Evolutionary conservation across 2,888 invertebrate genomes (phyloP).

Genomic region (Pomacea canaliculata): DNA sequence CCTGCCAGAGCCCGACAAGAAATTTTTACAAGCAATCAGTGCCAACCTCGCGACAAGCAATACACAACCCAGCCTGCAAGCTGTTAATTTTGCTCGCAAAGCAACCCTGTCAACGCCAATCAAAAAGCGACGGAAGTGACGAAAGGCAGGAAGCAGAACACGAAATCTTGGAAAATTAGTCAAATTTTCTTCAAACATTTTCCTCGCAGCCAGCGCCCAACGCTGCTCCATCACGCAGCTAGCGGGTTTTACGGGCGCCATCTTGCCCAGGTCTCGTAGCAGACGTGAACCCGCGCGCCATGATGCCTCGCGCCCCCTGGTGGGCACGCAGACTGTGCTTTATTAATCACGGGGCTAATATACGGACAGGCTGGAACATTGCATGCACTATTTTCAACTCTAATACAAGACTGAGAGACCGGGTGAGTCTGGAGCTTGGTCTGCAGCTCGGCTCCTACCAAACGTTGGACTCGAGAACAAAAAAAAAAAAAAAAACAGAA

Average conservation of each 20-base stretch:
- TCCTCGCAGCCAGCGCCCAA: slow-evolving; percentile 4
- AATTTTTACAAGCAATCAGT: no score
- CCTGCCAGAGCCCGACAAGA: no score
- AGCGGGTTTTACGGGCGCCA: slow-evolving; percentile 14
- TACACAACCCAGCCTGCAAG: no score
- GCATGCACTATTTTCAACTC: slow-evolving; percentile 1
- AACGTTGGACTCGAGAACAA: no score
- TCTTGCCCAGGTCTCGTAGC: slow-evolving; percentile 18
- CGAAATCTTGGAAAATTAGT: slow-evolving; percentile 19
- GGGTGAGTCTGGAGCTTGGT: no score
- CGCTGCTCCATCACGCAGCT: slow-evolving; percentile 8
- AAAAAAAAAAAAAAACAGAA: no score
- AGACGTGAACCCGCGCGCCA: slow-evolving; percentile 19
- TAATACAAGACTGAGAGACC: no score
- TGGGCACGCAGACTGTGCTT: slow-evolving; percentile 17
- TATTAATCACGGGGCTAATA: slow-evolving; percentile 23
- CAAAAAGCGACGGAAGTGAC: slow-evolving; percentile 4
- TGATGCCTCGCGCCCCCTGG: slow-evolving; percentile 7
- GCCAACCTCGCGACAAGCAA: no score
- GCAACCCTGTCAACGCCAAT: slow-evolving; percentile 3
- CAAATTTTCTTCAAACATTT: slow-evolving; percentile 23
- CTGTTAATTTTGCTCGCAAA: background rate
- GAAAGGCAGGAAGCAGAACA: background rate
- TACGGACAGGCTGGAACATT: slow-evolving; percentile 4
- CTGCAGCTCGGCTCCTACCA: no score